These are phyloP conservation scores for Papilio protenor DNA, from an alignment of 2,888 invertebrate species.

Conservation along the genomic window DNA sequence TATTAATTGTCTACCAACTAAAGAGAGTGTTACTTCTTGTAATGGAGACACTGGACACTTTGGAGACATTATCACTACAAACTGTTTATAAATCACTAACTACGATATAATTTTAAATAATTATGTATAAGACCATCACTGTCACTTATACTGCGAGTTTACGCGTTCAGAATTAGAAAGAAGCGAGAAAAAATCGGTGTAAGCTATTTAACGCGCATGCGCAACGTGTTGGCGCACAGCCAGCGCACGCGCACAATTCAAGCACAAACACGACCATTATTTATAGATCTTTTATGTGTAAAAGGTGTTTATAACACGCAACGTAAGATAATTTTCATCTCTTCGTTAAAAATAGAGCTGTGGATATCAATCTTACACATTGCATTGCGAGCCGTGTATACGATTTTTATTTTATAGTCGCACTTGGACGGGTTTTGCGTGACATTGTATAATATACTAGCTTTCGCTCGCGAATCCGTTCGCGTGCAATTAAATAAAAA, in stretches of 20 bases:
- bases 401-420: background rate
- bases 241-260: conserved; percentile 77
- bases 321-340: conserved; percentile 56
- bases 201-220: conserved; percentile 73
- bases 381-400: background rate
- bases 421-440: background rate
- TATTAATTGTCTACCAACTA: conserved; percentile 86
- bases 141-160: conserved; percentile 57
- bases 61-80: conserved; percentile 84
- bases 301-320: conserved; percentile 74
- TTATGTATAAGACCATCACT: conserved; percentile 70
- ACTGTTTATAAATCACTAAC: conserved; percentile 51
- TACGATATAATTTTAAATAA: conserved; percentile 43
- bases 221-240: conserved; percentile 69
- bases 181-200: conserved; percentile 73
- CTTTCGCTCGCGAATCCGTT: too few species aligned
- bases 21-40: conserved; percentile 84
- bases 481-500: too few species aligned
- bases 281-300: conserved; percentile 78
- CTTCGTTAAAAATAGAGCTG: conserved; percentile 35
- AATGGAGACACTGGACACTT: conserved; percentile 85
- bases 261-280: conserved; percentile 71
- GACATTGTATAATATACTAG: too few species aligned
- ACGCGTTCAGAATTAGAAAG: conserved; percentile 70
- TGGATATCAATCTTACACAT: conserved; percentile 10